Base-by-base conservation (phyloP, 2,888 invertebrate genomes). In the Nomada ruficornis region DNA sequence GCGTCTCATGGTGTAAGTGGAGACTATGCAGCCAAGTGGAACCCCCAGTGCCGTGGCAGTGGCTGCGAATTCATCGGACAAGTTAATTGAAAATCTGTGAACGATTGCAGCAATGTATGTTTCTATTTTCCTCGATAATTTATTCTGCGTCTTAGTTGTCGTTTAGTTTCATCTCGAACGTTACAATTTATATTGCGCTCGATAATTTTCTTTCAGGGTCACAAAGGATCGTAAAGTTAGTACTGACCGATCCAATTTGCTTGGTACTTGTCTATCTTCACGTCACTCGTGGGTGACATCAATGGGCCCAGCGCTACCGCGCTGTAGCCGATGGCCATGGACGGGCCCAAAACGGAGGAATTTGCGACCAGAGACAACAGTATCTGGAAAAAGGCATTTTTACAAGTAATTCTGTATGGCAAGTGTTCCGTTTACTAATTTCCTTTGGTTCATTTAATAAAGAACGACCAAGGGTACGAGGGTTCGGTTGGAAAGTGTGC, bases 291-390 rank as follows among this genome's bases (percentile, higher is more conserved):
- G 7, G 89, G 81, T 5, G 92, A 88, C 63, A 87, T 90, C 54
- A 95, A 88, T 15, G 94, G 91, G 26, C 94, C 95, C 29, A 95
- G 89, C 0, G 95, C 94, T 1, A 95, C 94, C 0, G 95, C 95
- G 20, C 95, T 95, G 90, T 95, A 95, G 1, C 95, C 95, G 59
- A 95, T 92, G 67, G 94, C 94, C 95, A 95, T 95, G 4, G 95
- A 95, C 1, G 95, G 95, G 1, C 95, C 95, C 54, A 95, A 88
- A 73, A 94, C 94, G 0, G 95, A 94, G 55, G 95, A 92, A 81
- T 95, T 95, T 0, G 95, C 94, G 20, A 95, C 91, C 10, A 95
- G 76, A 15, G 95, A 94, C 85, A 95, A 92, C 42, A 94, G 81
- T 67, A 95, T 89, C 95, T 95, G 80, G 11, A 11, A 47, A n/a